phyloP scores from a whole-genome alignment of 2,113 vertebrate species.

The Pedionomus torquatus region DNA sequence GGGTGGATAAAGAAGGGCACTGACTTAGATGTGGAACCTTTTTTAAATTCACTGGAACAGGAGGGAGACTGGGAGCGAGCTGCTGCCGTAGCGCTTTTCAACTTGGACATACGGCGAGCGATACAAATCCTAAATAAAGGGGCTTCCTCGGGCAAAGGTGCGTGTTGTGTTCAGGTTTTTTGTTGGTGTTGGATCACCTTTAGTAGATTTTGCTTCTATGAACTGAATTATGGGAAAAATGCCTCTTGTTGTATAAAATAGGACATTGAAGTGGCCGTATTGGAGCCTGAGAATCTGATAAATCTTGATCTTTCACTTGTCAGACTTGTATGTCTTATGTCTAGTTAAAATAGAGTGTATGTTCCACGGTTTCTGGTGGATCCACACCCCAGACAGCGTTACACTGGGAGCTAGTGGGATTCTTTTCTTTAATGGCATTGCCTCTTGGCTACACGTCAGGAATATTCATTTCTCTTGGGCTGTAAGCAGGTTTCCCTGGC shows the following conservation, averaged over 20 bases:
- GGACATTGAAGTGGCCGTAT: not conserved
- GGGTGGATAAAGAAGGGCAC: constrained; percentile 93
- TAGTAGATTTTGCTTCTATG: not conserved
- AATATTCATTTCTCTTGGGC: not conserved
- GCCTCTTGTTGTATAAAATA: not conserved
- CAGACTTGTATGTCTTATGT: not conserved
- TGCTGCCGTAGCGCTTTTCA: constrained; percentile 95
- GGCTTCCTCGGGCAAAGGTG: constrained; percentile 90
- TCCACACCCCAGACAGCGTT: not conserved
- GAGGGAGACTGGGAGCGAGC: constrained; percentile 95
- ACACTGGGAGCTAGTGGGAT: not conserved
- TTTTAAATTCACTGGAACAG: constrained; percentile 90
- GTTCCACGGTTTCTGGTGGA: not conserved
- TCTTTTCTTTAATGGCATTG: not conserved
- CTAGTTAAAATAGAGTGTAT: not conserved
- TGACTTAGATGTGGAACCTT: constrained; percentile 89
- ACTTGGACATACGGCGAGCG: constrained; percentile 93
- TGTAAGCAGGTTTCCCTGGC: not conserved
- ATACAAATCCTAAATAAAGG: constrained; percentile 97
- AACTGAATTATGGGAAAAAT: not conserved
- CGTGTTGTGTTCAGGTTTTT: not conserved
- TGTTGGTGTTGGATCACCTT: not conserved
- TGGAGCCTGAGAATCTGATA: not conserved
- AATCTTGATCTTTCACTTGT: not conserved
- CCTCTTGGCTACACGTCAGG: not conserved